phyloP scores from a whole-genome alignment of 2,888 invertebrate species.

The Drosophila incognita region DNA sequence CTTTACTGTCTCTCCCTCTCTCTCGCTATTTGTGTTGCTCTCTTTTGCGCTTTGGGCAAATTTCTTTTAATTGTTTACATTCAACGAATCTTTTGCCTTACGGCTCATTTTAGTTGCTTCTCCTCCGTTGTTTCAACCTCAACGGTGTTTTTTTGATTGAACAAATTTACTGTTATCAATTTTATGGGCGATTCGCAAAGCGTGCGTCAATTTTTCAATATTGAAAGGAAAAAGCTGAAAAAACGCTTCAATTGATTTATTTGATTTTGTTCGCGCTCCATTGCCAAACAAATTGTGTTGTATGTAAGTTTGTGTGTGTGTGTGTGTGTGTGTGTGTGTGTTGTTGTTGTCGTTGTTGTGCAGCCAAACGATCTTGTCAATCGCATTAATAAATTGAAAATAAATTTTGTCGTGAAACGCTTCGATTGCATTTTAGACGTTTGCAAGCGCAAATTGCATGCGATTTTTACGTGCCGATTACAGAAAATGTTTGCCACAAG shows the following conservation, averaged over 20 bases:
- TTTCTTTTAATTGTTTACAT: constrained; percentile 79
- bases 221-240: constrained; percentile 12
- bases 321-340: not conserved
- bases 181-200: constrained; percentile 61
- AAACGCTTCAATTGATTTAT: constrained; percentile 78
- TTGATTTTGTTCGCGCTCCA: constrained; percentile 59
- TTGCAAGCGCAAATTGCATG: constrained; percentile 45
- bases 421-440: constrained; percentile 30
- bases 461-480: constrained; percentile 58
- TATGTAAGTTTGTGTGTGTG: not conserved
- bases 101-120: constrained; percentile 59
- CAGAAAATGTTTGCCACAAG: constrained; percentile 7
- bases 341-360: constrained; percentile 16
- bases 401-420: constrained; percentile 30
- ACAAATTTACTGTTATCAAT: constrained; percentile 63
- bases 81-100: constrained; percentile 55
- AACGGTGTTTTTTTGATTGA: constrained; percentile 41
- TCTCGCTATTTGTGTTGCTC: constrained; percentile 6
- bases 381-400: constrained; percentile 41
- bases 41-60: constrained; percentile 52
- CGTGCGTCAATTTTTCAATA: constrained; percentile 41
- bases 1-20: constrained; percentile 12
- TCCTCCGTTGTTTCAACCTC: constrained; percentile 21
- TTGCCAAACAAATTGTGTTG: constrained; percentile 46
- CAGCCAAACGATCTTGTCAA: constrained; percentile 62